Conservation (phyloP, 1,140 invertebrate genomes). For the Ctenoplectra terminalis region DNA sequence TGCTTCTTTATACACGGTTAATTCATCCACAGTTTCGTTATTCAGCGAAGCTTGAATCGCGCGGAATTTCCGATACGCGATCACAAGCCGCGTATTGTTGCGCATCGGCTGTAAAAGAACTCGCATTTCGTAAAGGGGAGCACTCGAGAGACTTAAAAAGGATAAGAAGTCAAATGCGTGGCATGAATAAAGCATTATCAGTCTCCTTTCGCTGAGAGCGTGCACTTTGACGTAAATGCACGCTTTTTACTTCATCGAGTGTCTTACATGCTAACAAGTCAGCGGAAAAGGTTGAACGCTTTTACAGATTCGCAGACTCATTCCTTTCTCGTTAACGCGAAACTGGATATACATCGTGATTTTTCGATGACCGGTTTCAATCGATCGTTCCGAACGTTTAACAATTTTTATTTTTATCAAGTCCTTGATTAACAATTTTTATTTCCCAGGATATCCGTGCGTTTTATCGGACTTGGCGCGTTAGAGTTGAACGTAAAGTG, state of each 20-base stretch:
- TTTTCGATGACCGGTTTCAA: background rate
- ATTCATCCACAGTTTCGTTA: background rate
- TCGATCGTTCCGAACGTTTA: background rate
- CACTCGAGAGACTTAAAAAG: conserved; percentile 30
- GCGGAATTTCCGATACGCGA: background rate
- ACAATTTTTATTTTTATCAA: too few relatives aligned
- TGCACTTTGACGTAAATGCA: conserved; percentile 40
- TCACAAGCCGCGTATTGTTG: conserved; percentile 18
- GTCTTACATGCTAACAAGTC: conserved; percentile 38
- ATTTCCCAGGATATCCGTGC: too few relatives aligned
- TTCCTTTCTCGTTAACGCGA: background rate
- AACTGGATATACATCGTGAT: background rate
- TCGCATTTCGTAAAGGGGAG: conserved; percentile 16
- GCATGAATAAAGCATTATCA: conserved; percentile 51
- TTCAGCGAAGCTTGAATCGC: background rate
- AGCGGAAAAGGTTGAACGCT: background rate
- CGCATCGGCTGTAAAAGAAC: background rate
- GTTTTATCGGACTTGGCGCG: too few relatives aligned
- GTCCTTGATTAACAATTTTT: too few relatives aligned
- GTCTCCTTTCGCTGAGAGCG: conserved; percentile 8
- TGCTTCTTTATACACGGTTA: background rate
- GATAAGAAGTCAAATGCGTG: conserved; percentile 43
- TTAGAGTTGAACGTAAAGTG: too few relatives aligned
- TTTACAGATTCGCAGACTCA: background rate
- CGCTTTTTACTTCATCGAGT: conserved; percentile 23